Conservation (phyloP, 2,113 vertebrate species). For the Paradoxurus hermaphroditus region DNA sequence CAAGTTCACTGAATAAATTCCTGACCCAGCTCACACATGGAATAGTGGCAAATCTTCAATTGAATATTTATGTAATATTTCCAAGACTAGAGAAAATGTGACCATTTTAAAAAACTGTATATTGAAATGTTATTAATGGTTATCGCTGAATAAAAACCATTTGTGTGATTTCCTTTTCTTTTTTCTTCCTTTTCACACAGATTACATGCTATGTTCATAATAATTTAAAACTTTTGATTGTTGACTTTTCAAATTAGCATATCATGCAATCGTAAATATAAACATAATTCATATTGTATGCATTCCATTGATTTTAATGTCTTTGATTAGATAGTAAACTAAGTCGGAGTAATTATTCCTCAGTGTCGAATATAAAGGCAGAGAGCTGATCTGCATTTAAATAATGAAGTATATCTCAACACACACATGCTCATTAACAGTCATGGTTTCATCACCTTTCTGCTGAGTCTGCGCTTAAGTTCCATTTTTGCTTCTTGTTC, state of each 20-base stretch:
- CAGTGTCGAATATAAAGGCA: background rate
- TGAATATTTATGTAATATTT: constrained; percentile 1
- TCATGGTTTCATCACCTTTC: constrained; percentile 88
- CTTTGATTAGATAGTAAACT: background rate
- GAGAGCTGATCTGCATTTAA: background rate
- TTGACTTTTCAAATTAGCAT: background rate
- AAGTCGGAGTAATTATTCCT: background rate
- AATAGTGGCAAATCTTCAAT: background rate
- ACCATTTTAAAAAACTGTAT: background rate
- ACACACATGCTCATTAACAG: background rate
- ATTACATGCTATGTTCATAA: background rate
- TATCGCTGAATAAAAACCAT: background rate
- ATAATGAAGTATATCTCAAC: background rate
- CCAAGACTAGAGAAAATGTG: background rate
- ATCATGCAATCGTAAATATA: background rate
- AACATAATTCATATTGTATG: background rate
- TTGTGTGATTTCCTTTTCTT: background rate
- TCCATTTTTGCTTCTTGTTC: constrained; percentile 97
- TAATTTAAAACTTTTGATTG: background rate
- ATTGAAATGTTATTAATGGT: background rate
- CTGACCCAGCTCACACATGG: background rate
- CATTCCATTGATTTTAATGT: background rate
- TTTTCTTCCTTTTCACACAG: background rate
- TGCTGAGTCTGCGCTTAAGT: constrained; percentile 95
- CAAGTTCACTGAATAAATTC: background rate